Evolutionary conservation across 2,888 invertebrate species (phyloP).

Genomic region (Miltochrista miniata): DNA sequence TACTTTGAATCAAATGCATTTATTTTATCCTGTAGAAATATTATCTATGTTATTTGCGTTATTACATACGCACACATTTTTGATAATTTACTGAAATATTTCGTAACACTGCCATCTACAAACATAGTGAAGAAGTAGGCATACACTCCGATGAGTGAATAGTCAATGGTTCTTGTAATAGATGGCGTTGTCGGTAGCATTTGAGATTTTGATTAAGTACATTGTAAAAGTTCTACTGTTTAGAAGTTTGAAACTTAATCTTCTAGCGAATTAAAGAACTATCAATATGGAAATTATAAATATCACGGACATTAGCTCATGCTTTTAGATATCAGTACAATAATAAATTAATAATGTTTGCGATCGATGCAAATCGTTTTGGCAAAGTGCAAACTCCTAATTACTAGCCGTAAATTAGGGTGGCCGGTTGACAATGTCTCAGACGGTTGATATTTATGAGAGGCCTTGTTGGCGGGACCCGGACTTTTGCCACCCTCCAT

Average conservation of each 20-base stretch:
- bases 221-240: constrained; percentile 9
- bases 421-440: constrained; percentile 81
- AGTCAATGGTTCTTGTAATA: background rate
- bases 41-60: no score
- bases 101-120: constrained; percentile 1
- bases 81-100: background rate
- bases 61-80: background rate
- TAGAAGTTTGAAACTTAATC: constrained; percentile 7
- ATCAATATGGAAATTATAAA: constrained; percentile 15
- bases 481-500: constrained; percentile 59
- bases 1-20: no score
- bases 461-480: constrained; percentile 60
- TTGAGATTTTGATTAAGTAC: background rate
- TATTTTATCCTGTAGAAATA: no score
- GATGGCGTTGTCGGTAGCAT: constrained; percentile 19
- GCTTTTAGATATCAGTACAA: constrained; percentile 15
- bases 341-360: constrained; percentile 39
- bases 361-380: constrained; percentile 82
- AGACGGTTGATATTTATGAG: constrained; percentile 80
- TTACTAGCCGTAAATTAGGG: constrained; percentile 83
- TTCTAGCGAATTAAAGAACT: constrained; percentile 5
- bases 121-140: no score
- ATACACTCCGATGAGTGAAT: no score
- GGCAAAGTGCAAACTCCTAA: constrained; percentile 83
- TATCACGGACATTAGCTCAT: constrained; percentile 8